Evolutionary conservation across 2,888 invertebrate species (phyloP).

Genomic region (Pachymerium ferrugineum): DNA sequence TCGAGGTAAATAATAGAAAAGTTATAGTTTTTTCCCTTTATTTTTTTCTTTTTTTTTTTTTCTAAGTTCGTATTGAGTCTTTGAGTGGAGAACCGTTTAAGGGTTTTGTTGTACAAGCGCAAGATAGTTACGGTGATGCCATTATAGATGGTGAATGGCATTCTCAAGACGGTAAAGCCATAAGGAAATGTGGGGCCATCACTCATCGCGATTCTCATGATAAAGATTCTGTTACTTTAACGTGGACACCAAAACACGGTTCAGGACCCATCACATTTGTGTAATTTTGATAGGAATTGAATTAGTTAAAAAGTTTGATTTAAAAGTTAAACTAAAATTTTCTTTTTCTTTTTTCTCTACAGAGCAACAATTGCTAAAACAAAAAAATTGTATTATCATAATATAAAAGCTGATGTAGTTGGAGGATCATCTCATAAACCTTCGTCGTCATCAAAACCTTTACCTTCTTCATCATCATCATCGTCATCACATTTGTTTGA

Average conservation of each 20-base stretch:
- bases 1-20: slow-evolving; percentile 23
- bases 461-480: too few species aligned
- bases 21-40: not conserved
- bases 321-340: not conserved
- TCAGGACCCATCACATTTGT: slow-evolving; percentile 34
- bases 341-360: not conserved
- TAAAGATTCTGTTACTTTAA: not conserved
- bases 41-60: not conserved
- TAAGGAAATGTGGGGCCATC: slow-evolving; percentile 33
- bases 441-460: too few species aligned
- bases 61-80: slow-evolving; percentile 2
- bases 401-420: slow-evolving; percentile 14
- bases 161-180: slow-evolving; percentile 7
- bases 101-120: slow-evolving; percentile 36
- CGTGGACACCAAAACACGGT: slow-evolving; percentile 35
- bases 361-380: not conserved
- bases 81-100: slow-evolving; percentile 32
- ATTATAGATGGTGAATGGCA: slow-evolving; percentile 33
- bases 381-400: slow-evolving; percentile 6
- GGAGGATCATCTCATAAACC: not conserved
- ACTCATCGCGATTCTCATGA: slow-evolving; percentile 32
- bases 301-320: too few species aligned
- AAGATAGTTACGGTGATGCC: slow-evolving; percentile 30
- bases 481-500: too few species aligned
- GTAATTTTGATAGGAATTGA: slow-evolving; percentile 31